Base-by-base conservation (phyloP, 2,888 invertebrate genomes). In the Sesia bembeciformis region DNA sequence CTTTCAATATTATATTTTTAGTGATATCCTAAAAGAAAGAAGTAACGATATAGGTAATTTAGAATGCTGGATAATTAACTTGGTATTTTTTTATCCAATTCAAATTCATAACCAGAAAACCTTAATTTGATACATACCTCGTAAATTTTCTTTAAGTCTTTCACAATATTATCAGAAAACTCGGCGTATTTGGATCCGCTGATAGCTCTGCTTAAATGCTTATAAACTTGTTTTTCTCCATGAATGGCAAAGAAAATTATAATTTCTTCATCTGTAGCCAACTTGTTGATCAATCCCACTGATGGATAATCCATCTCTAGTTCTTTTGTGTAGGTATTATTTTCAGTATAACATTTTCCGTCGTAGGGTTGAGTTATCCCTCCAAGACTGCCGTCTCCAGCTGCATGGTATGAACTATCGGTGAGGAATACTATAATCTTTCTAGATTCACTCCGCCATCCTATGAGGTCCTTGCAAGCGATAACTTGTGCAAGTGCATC, bases 401-500 rank as follows among this genome's bases (percentile, higher is more conserved):
- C 96, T 62, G 84, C 78, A 74, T 97, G 97, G 68, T 93, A 96
- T 3, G 91, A 85, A 3, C 93, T 94, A 75, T 96, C 94, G 0
- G 95, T 95, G 0, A 96, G 92, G 63, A 95, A 93, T 0, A 97
- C 91, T 49, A 97, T 75, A 62, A 97, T 91, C 77, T 94, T 94
- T 57, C 95, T 90, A 0, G 95, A 94, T 53, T 93, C 90, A 0
- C 90, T 76, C 62, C 97, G 86, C 97, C 97, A 97, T 7, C 94
- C 94, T 64, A 96, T 94, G 63, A 91, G 78, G 7, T 93, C 66
- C 60, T 91, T 81, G 66, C 94, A 94, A 4, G 92, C 93, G 57
- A 86, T 70, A 0, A 73, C 81, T 82, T 97, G 97, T 90, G 97
- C 94, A 40, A 97, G 90, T 3, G 96, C 97, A 74, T 97, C 97